Evolutionary conservation across 2,888 invertebrate species (phyloP), one percentile per base, ranked within the genome.

Genomic region (Arge pagana): DNA sequence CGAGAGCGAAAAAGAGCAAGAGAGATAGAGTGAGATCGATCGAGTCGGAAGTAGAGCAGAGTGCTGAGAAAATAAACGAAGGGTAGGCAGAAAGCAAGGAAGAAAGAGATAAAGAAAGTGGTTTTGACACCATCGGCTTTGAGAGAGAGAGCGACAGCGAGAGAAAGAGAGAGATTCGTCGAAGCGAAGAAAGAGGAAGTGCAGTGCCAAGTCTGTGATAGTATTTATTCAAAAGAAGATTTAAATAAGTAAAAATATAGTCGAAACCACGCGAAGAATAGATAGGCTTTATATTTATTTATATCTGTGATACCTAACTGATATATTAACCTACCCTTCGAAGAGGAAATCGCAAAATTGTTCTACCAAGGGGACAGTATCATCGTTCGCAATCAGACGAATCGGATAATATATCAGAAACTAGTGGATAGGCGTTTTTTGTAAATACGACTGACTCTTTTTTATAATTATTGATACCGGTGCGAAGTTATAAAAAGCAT

Each of bases 391-490:
- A 33, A 24, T 40, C 21, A 45, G 10, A 23, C 23, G n/a, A 15
- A 48, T 49, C 28, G 42, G 24, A 37, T n/a, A 37, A 52, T 55
- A 42, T 52, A 67, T 66, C 67, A 67, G 67, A 67, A 68, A 58
- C 65, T 71, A 68, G 71, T 65, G 65, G 56, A 61, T 71, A 70
- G 68, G 65, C 62, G 64, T 61, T 70, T 69, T 72, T 73, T 75
- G 73, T 75, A 76, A 66, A 75, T 74, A 76, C 74, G 72, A 76
- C 75, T 76, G 75, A 76, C 72, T 70, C 67, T 74, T 75, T 75
- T 76, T 72, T 76, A 74, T 67, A 64, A 71, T 70, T 70, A 68
- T 66, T 67, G 64, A 62, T 67, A 70, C 56, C 67, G 62, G 66
- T 67, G 67, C 64, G 63, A 55, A 42, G 58, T 53, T 40, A 43